Evolutionary conservation across 2,888 invertebrate genomes (phyloP), one percentile per base, ranked within the genome.

Genomic region (Phrixothrix hirtus): DNA sequence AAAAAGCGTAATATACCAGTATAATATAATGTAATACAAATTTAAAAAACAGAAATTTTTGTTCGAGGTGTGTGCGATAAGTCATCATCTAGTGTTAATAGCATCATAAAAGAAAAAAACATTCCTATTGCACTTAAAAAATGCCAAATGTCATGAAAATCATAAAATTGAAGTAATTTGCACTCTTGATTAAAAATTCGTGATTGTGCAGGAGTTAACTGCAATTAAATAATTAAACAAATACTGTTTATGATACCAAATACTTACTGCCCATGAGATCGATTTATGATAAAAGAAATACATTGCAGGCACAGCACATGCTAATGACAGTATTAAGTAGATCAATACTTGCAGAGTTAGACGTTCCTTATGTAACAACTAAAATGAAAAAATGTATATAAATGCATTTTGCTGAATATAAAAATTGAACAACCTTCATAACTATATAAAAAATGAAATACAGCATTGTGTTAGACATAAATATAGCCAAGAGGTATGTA

Each of bases 71-170:
- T 83, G 61, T 82, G 78, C 0, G 77, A 75, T n/a, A 92, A 71
- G 60, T 88, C 88, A 66, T 93, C 92, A 70, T 94, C 94, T 45
- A 92, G 73, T 0, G 89, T 85, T 6, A 92, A 77, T 47, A 93
- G 74, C 48, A 88, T 84, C 83, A 90, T 87, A 71, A 92, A 90
- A n/a, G 88, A 87, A 60, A 90, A 84, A 71, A 89, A 92, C 81
- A 92, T 82, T 32, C 88, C 87, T 27, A 84, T 80, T 0, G 91
- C 88, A 5, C 90, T 91, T 27, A 91, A 74, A 60, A 86, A 83
- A 74, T 92, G 91, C 93, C 93, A 93, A 36, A 89, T 80, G 71
- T 93, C 93, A 74, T 93, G 93, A 21, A 79, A 80, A 73, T 93
- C 93, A 71, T 87, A 90, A 71, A 92, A 88, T 35, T 83, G 77